Evolutionary conservation across 2,888 invertebrate genomes (phyloP), one percentile per base, ranked within the genome.

Genomic region (Synanthedon formicaeformis): DNA sequence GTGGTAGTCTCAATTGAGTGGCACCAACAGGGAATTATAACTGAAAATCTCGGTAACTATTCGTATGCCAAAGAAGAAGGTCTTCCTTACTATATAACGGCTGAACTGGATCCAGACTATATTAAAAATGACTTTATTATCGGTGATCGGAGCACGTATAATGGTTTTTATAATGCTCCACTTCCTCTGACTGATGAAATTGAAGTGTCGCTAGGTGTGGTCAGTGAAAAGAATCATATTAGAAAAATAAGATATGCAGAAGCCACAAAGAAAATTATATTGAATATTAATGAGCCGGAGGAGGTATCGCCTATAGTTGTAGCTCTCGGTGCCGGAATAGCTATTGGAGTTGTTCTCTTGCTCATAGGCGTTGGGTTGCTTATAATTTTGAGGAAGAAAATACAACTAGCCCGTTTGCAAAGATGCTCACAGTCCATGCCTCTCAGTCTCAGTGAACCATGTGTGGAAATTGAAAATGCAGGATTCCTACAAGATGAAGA

Each of bases 61-160:
- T 78, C 91, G 54, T 89, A 90, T 63, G 92, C 96, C 0, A 81
- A 82, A 52, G 88, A 90, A 48, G 90, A 92, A 56, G 93, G 92
- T 0, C 73, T 92, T 4, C 91, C 92, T 2, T 96, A 94, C 72
- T 97, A 97, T 69, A 92, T 96, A 40, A 90, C 95, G 5, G 96
- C 94, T 0, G 94, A 95, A 74, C 78, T 97, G 56, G 89, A 91
- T 53, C 91, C 92, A 18, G 88, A 91, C 60, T 89, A 91, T 57
- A 89, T 91, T 10, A 80, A 90, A 49, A 87, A 89, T 61, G 88
- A 89, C 52, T 97, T 97, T 75, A 84, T 89, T 1, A 91, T 97
- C 50, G 97, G 97, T 4, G 93, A 96, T 77, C 90, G 90, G 10
- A 88, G 85, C 56, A 89, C 81, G 3, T 94, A 96, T 69, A 93